Evolutionary conservation across 2,113 vertebrate species (phyloP).

Genomic region (Rhipidura dahli): DNA sequence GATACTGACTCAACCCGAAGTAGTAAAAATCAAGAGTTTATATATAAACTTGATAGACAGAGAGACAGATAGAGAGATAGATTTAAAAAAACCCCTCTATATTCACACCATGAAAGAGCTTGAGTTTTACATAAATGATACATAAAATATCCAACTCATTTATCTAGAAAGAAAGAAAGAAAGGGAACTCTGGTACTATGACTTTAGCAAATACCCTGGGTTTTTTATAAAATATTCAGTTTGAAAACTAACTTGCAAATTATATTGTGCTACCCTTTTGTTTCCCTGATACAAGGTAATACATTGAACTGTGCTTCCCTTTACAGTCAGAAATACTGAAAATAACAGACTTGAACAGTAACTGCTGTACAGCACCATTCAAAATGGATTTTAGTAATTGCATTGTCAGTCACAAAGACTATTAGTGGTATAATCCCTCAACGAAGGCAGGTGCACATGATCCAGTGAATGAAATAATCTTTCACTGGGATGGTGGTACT

Average conservation of each 20-base stretch:
- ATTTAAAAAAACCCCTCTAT: accelerated
- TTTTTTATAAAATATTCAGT: background rate
- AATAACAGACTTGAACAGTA: background rate
- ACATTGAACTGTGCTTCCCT: background rate
- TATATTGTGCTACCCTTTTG: background rate
- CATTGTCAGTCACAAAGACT: background rate
- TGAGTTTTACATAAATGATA: background rate
- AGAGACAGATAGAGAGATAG: background rate
- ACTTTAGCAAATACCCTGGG: background rate
- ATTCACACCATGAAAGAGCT: background rate
- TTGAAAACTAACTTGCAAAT: background rate
- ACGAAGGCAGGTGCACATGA: background rate
- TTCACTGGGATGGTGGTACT: background rate
- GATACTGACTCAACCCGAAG: background rate
- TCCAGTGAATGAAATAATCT: background rate
- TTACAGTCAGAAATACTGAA: background rate
- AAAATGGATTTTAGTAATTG: background rate
- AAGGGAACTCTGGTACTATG: background rate
- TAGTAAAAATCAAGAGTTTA: background rate
- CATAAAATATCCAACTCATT: background rate
- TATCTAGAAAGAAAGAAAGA: background rate
- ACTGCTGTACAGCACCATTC: background rate
- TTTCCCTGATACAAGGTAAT: background rate
- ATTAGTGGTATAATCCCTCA: background rate
- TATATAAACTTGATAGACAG: background rate